Percentiles rank a stretch among this genome's conserved stretches.
Evolutionary conservation across 2,797 vertebrate genomes (phyloP).

Genomic region (Gallinago stenura): DNA sequence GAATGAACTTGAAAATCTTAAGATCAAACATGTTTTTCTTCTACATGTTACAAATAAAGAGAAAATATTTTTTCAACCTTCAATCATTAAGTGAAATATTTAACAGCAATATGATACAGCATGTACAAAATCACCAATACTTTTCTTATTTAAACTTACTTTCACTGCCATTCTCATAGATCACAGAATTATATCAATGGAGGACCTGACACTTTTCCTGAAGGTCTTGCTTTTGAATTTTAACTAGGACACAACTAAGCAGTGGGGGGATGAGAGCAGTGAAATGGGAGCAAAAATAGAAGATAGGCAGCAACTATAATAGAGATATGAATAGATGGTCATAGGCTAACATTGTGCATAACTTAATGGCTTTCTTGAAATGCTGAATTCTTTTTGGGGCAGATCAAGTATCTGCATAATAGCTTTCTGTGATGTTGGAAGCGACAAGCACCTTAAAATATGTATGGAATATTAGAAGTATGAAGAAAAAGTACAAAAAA

Average conservation of each 20-base stretch:
- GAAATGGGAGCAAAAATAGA: conserved; percentile 3
- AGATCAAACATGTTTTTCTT: background rate
- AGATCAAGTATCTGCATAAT: conserved; percentile 40
- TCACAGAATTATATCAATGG: background rate
- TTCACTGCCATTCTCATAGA: background rate
- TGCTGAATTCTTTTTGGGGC: conserved; percentile 37
- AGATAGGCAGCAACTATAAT: background rate
- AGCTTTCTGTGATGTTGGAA: conserved; percentile 50
- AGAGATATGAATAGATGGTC: conserved; percentile 57
- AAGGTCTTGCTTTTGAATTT: conserved; percentile 31
- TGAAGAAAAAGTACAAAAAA: background rate
- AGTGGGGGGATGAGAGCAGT: background rate
- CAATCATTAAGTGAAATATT: background rate
- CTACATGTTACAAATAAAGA: background rate
- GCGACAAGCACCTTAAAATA: conserved; percentile 54
- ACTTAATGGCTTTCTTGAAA: conserved; percentile 55
- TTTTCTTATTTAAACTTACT: conserved; percentile 11
- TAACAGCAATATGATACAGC: background rate
- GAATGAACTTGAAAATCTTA: background rate
- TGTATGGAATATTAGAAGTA: conserved; percentile 43
- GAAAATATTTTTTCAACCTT: background rate
- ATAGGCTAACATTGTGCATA: conserved; percentile 49
- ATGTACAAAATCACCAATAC: background rate
- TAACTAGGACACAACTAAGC: conserved; percentile 23
- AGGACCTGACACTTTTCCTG: background rate